Conservation (phyloP, 30 jellyfish, hydroid and myxozoan genomes). For the Turritopsis dohrnii region DNA sequence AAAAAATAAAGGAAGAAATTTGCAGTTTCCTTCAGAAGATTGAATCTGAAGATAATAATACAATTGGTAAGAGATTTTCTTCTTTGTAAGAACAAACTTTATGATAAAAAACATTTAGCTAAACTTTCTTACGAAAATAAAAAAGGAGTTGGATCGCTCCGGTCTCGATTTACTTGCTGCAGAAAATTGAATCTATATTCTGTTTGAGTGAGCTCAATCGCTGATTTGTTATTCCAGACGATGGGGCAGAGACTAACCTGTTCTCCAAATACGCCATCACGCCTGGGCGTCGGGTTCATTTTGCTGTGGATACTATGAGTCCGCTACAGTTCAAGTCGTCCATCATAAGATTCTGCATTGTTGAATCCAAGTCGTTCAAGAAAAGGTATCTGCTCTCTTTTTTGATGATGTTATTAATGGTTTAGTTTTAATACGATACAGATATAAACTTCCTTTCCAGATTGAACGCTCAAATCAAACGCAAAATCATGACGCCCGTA, state of each 20-base stretch:
- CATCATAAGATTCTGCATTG: conserved; percentile 58
- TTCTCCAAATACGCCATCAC: conserved; percentile 27
- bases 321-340: conserved; percentile 68
- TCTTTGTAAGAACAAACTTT: too few relatives aligned
- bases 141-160: too few relatives aligned
- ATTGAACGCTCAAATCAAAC: conserved; percentile 48
- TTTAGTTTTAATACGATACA: too few relatives aligned
- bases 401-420: not conserved
- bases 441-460: conserved; percentile 13
- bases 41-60: conserved; percentile 26
- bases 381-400: conserved; percentile 32
- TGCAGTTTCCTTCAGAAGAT: conserved; percentile 53
- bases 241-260: not conserved
- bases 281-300: conserved; percentile 53
- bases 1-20: conserved; percentile 49
- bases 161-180: not conserved
- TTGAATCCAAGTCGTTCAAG: conserved; percentile 76
- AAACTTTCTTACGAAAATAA: too few relatives aligned
- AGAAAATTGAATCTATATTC: not conserved
- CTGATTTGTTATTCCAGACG: not conserved
- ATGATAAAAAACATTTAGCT: too few relatives aligned
- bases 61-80: not conserved
- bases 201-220: not conserved
- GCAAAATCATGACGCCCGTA: conserved; percentile 75
- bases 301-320: conserved; percentile 50